Evolutionary conservation across 2,888 invertebrate genomes (phyloP).

Genomic region (Polydrusus pterygomalis): DNA sequence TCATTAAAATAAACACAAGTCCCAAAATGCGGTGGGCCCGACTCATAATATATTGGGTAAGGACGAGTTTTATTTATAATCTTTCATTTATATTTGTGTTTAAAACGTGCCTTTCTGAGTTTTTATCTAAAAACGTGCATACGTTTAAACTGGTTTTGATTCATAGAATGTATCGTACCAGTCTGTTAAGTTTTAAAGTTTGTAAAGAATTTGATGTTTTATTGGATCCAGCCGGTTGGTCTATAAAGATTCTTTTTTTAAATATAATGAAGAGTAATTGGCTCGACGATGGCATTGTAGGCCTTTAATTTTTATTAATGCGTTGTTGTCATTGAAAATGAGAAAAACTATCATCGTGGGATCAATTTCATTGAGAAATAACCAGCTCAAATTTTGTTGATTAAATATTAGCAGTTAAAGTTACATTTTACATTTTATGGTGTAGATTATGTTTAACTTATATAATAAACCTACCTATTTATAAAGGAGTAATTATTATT

Average conservation of each 20-base stretch:
- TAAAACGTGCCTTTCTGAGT: conserved; percentile 53
- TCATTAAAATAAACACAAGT: conserved; percentile 67
- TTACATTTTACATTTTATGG: too few relatives aligned
- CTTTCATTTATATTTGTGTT: conserved; percentile 57
- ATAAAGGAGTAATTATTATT: too few relatives aligned
- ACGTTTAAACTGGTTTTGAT: conserved; percentile 54
- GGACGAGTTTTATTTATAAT: conserved; percentile 59
- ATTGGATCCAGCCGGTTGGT: conserved; percentile 32
- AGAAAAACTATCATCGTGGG: neutral
- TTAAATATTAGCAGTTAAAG: too few relatives aligned
- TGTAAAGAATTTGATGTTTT: conserved; percentile 41
- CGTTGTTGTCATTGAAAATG: conserved; percentile 21
- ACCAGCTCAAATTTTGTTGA: neutral
- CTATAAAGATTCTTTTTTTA: conserved; percentile 34
- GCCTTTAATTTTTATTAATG: conserved; percentile 31
- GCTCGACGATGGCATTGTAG: conserved; percentile 8
- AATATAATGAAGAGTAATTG: conserved; percentile 39
- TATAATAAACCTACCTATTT: too few relatives aligned
- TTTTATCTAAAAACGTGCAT: conserved; percentile 52
- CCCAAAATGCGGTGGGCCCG: conserved; percentile 63
- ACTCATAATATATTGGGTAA: conserved; percentile 64
- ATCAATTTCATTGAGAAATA: neutral
- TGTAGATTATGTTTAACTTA: too few relatives aligned
- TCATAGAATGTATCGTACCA: conserved; percentile 42
- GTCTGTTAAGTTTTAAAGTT: conserved; percentile 23